Evolutionary conservation across 2,888 invertebrate genomes (phyloP), one percentile per base, ranked within the genome.

Genomic region (Pammene fasciana): DNA sequence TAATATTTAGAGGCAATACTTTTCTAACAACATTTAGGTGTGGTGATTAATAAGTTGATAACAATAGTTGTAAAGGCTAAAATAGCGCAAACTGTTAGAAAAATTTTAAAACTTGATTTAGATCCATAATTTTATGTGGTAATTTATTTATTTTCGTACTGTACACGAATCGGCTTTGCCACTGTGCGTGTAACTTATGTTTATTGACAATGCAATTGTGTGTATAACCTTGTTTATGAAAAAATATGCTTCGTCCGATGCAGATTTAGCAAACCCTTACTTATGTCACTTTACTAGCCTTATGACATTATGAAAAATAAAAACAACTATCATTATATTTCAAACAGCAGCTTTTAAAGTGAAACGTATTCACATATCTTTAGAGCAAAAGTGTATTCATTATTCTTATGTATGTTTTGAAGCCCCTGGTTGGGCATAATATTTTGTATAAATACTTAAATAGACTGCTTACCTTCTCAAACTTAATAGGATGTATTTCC

Each of bases 1-100:
- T 87, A 84, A 87, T 85, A 86, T 86, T 87, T 90, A 92, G 90
- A 88, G 88, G 89, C 90, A 89, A 89, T 91, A 91, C 88, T 89
- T 90, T 91, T 90, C 85, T 90, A 89, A 90, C 86, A 87, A 88
- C 86, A 86, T 88, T 86, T 90, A 91, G 89, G 86, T 88, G 90
- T 90, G 87, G 80, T 84, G 83, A 87, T 83, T 86, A 84, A 86
- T 87, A 88, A 90, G 86, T 83, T 86, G 84, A 86, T 87, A 88
- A 90, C 88, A 88, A 89, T 91, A 91, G 87, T 80, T 86, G 83
- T 87, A 86, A 89, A 85, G 79, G 86, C 86, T 65, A 71, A 71
- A 71, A 60, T 71, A 72, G 65, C 61, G 65, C 71, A 65, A 67
- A 62, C 59, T 52, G 65, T 68, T 86, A 88, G 89, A 86, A 88